Conservation (phyloP, 2,888 invertebrate species). For the Oscheius myriophilus region DNA sequence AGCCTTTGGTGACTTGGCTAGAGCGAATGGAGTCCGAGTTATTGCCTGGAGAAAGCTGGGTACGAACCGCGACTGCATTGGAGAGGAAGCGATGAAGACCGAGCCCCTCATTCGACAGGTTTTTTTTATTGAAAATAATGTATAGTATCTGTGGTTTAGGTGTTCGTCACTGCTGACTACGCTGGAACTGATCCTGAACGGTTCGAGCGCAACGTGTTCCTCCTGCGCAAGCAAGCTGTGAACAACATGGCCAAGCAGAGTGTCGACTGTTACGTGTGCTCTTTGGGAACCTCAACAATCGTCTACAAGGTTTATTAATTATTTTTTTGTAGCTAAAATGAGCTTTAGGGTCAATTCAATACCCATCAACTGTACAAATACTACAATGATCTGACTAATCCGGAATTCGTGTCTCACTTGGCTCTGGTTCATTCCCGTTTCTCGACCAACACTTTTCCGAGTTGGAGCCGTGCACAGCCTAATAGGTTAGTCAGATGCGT, state of each 20-base stretch:
- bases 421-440: conserved; percentile 97
- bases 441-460: conserved; percentile 98
- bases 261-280: conserved; percentile 93
- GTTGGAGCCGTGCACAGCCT: conserved; percentile 98
- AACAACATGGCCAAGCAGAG: conserved; percentile 87
- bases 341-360: conserved; percentile 83
- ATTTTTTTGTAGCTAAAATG: not conserved
- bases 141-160: conserved; percentile 58
- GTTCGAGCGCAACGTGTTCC: conserved; percentile 80
- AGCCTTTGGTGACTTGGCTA: conserved; percentile 84
- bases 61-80: conserved; percentile 85
- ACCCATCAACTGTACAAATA: conserved; percentile 90
- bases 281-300: conserved; percentile 86
- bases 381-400: conserved; percentile 77
- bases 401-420: conserved; percentile 87
- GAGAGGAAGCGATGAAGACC: conserved; percentile 88
- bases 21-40: conserved; percentile 82
- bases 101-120: conserved; percentile 98
- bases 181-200: conserved; percentile 75
- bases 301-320: conserved; percentile 84
- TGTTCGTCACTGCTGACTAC: conserved; percentile 77
- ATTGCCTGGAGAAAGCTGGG: conserved; percentile 94
- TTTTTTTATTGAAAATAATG: not conserved
- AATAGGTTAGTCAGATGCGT: conserved; percentile 78
- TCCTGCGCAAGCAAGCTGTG: conserved; percentile 90